These are phyloP conservation scores for Bembecia ichneumoniformis DNA, from an alignment of 2,888 invertebrate genomes.

Conservation along the genomic window DNA sequence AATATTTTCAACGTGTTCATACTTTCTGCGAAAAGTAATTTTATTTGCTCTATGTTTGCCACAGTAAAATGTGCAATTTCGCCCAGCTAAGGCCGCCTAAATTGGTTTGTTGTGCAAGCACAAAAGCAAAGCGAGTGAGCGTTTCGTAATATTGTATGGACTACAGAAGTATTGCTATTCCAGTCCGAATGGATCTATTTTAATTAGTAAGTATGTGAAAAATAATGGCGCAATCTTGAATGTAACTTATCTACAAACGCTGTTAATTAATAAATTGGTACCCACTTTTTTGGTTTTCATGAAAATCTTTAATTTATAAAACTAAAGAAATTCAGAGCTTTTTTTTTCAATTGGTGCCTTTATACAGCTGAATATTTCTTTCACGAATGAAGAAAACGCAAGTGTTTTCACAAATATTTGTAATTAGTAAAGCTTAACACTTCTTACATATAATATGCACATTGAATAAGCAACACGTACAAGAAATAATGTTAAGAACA, in stretches of 20 bases:
- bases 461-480: too few relatives aligned
- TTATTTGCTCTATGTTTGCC: constrained; percentile 41
- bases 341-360: too few relatives aligned
- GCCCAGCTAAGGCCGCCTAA: constrained; percentile 42
- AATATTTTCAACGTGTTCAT: constrained; percentile 19
- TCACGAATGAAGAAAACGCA: too few relatives aligned
- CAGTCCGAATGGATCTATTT: background rate
- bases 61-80: constrained; percentile 48
- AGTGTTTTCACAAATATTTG: too few relatives aligned
- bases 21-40: constrained; percentile 43
- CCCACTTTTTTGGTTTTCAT: too few relatives aligned
- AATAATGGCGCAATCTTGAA: background rate
- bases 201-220: background rate
- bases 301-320: too few relatives aligned
- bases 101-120: constrained; percentile 44
- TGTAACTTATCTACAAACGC: too few relatives aligned
- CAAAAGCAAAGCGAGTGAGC: constrained; percentile 38
- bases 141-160: constrained; percentile 7
- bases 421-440: too few relatives aligned
- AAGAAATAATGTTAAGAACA: background rate
- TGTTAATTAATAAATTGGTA: too few relatives aligned
- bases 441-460: too few relatives aligned
- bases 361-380: too few relatives aligned
- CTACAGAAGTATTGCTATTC: background rate
- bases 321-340: too few relatives aligned